Evolutionary conservation across 2,797 vertebrate genomes (phyloP).

Genomic region (Hypotaenidia okinawae): DNA sequence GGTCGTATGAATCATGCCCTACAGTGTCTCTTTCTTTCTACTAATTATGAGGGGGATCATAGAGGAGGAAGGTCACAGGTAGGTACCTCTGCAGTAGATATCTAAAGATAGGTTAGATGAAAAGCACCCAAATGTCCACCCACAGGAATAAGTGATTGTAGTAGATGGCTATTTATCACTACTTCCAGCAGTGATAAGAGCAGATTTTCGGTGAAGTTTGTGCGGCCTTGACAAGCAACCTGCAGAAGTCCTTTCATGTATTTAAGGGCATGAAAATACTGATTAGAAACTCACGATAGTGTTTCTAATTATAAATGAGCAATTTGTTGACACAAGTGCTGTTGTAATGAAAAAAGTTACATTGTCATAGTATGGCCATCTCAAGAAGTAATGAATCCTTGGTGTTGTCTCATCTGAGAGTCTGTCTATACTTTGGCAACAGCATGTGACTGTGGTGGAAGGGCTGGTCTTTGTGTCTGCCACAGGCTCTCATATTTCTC

Average conservation of each 20-base stretch:
- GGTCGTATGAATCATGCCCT: constrained; percentile 28
- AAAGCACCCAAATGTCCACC: not conserved
- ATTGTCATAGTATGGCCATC: not conserved
- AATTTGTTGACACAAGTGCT: not conserved
- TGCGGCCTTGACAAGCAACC: not conserved
- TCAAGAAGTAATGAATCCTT: not conserved
- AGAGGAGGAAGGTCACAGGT: not conserved
- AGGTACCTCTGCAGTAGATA: not conserved
- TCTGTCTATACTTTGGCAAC: not conserved
- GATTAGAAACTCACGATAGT: not conserved
- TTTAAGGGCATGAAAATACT: not conserved
- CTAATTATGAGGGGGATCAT: not conserved
- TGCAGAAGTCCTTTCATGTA: not conserved
- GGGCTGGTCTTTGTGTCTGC: not conserved
- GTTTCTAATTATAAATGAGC: not conserved
- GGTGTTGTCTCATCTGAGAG: not conserved
- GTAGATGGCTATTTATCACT: not conserved
- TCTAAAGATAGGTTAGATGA: constrained; percentile 1
- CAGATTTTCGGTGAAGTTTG: not conserved
- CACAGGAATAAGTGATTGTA: not conserved
- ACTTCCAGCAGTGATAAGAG: not conserved
- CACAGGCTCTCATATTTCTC: not conserved
- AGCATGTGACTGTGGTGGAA: not conserved
- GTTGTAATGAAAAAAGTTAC: not conserved
- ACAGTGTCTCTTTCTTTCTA: constrained; percentile 1